Base-by-base conservation (phyloP, 2,888 invertebrate species). In the Synanthedon myopaeformis region DNA sequence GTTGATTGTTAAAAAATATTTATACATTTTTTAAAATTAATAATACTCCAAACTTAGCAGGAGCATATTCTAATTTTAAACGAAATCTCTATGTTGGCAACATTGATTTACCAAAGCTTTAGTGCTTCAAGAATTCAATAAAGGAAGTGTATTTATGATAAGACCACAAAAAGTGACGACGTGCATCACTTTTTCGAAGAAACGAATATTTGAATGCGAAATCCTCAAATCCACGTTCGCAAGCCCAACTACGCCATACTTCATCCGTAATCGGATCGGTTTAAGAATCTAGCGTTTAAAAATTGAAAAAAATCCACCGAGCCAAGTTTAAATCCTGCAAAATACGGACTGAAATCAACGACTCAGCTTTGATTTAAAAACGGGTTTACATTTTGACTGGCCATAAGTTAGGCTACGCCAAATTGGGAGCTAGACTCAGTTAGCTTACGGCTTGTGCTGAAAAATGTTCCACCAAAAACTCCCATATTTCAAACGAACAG, bases 341-440 rank as follows among this genome's bases (percentile, higher is more conserved):
- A 45, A 45, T 45, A 14, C 45, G 45, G 14, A 45, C 13, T 45
- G 45, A 55, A 57, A 57, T 55, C 52, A 55, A 11, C 23, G 48
- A 42, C 42, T 51, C 48, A 41, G 48, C 12, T 49, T 48, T 41
- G n/a, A 52, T 50, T 55, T 55, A 51, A 52, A 54, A 49, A 51
- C 52, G 41, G 54, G 49, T 54, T 42, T 35, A 42, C 48, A 49
- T 23, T 54, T 19, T 54, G 54, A 54, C 50, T 12, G 41, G 51
- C 42, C 51, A 53, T 57, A 57, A 57, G 53, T 57, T 57, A 55
- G 55, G 52, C 49, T 53, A 41, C 19, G 28, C 23, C 49, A 11
- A 23, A 23, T 41, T 19, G 13, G 12, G 35, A 51, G 23, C 51
- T 51, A 14, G 49, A 49, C 19, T 17, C 12, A 19, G 23, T 19